Conservation (phyloP, 2,113 vertebrate species). For the Rostratula benghalensis region DNA sequence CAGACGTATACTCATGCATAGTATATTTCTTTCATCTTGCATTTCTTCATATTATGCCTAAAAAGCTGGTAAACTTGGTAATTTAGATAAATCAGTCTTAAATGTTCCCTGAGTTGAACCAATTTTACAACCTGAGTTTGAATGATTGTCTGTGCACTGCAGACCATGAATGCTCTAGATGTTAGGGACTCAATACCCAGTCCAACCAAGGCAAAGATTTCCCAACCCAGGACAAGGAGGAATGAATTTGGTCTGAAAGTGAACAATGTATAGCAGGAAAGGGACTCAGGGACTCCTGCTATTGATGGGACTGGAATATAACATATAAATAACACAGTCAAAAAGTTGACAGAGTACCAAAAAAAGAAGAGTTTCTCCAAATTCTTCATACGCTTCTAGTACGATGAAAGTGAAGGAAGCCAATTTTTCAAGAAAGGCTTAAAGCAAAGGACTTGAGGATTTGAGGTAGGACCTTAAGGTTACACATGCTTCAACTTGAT, state of each 20-base stretch:
- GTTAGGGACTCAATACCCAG: background rate
- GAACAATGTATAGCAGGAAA: background rate
- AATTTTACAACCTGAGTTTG: background rate
- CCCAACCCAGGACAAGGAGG: background rate
- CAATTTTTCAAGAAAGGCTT: background rate
- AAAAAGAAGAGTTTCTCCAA: background rate
- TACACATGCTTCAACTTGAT: accelerated
- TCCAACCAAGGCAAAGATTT: background rate
- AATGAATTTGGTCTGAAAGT: background rate
- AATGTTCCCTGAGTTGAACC: background rate
- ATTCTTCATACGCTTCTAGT: background rate
- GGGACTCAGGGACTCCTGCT: no score
- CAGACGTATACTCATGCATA: background rate
- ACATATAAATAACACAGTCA: background rate
- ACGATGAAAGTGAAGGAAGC: background rate
- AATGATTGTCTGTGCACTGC: background rate
- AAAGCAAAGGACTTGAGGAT: background rate
- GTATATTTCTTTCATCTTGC: background rate
- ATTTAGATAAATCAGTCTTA: background rate
- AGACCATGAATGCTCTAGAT: background rate
- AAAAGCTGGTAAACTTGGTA: background rate
- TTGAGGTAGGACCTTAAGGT: background rate
- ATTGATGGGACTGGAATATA: background rate
- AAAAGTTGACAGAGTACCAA: background rate
- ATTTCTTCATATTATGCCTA: background rate